Percentiles rank a stretch among this genome's conserved stretches.
These are phyloP conservation scores for Blera fallax DNA, from an alignment of 2,888 invertebrate genomes.

Conservation along the genomic window DNA sequence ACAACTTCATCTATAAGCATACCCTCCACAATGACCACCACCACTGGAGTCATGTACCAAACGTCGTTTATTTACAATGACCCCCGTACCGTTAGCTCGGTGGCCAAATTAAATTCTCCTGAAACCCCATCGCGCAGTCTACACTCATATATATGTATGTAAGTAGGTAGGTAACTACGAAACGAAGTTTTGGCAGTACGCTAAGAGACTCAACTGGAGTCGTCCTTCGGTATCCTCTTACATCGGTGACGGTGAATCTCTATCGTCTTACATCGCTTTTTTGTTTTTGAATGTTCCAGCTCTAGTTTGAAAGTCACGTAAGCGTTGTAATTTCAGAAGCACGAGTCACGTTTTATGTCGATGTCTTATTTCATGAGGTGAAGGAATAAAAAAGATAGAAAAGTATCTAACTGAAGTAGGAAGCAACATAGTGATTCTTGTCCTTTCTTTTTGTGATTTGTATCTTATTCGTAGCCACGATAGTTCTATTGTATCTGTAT, in stretches of 20 bases:
- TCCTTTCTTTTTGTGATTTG: background rate
- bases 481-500: background rate
- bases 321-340: conserved; percentile 33
- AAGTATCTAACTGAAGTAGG: background rate
- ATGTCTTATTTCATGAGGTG: conserved; percentile 58
- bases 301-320: conserved; percentile 50
- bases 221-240: conserved; percentile 3
- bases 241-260: conserved; percentile 15
- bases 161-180: too few relatives aligned
- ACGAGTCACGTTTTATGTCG: conserved; percentile 56
- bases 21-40: background rate
- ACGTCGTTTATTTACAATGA: conserved; percentile 41
- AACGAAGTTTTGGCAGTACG: background rate
- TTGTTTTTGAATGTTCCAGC: background rate
- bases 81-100: background rate
- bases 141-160: too few relatives aligned
- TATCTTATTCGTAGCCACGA: background rate
- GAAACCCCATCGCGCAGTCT: background rate
- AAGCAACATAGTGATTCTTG: conserved; percentile 5
- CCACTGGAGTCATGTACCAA: conserved; percentile 13
- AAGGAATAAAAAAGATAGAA: conserved; percentile 8
- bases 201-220: background rate
- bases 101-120: conserved; percentile 36
- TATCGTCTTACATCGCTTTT: conserved; percentile 1
- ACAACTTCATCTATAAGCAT: conserved; percentile 34